Evolutionary conservation across 2,113 vertebrate species (phyloP), one percentile per base, ranked within the genome.

Genomic region (Synodontis membranacea): DNA sequence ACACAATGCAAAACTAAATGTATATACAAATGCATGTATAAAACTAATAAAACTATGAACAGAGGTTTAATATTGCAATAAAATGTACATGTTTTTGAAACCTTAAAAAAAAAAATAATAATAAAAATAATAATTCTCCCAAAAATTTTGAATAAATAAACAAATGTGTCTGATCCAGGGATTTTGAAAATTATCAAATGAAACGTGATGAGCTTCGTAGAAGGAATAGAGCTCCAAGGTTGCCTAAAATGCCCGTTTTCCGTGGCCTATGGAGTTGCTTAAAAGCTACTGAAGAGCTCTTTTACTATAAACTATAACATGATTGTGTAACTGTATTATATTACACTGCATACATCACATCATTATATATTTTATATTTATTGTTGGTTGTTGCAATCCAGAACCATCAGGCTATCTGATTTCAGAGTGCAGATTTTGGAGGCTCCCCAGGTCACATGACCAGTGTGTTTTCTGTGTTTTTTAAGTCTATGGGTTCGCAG

Each of bases 331-430:
- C 34, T 72, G 21, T 10, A 44, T 12, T 44, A 74, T 4, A 14
- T 31, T 5, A 9, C 1, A 10, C 9, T 3, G 11, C 11, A 3
- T n/a, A n/a, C n/a, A n/a, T n/a, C n/a, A n/a, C n/a, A n/a, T n/a
- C n/a, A n/a, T n/a, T n/a, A n/a, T n/a, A n/a, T n/a, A n/a, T n/a
- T n/a, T n/a, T n/a, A n/a, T n/a, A n/a, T n/a, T n/a, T n/a, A n/a
- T n/a, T 70, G 66, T 68, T 6, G 17, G 7, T 70, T 39, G 17
- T 21, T 70, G 62, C 64, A 68, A 68, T 37, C 28, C 10, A 31
- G 21, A 64, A 11, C 0, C 15, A 42, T 72, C 23, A 3, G 21
- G 1, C 39, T 42, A 10, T 15, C 14, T 2, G 64, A 17, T 14
- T 66, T 39, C 19, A 37, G 5, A 70, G 15, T 66, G 64, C 28